Conservation (phyloP, 2,113 vertebrate genomes). For the Atractosteus spatula region DNA sequence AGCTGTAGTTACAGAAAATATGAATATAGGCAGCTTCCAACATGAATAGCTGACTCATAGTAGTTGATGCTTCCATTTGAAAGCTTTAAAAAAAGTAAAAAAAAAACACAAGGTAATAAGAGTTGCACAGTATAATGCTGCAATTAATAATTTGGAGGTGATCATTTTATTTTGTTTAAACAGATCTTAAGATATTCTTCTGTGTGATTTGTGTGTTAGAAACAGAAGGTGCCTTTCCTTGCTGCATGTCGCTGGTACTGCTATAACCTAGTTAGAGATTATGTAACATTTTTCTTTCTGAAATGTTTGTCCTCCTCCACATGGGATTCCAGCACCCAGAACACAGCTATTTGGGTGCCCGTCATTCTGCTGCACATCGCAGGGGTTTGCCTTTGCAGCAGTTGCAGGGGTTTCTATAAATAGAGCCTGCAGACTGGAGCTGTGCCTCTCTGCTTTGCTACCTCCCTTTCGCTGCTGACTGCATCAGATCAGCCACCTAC, state of each 20-base stretch:
- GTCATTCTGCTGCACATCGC: neutral
- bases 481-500: neutral
- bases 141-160: too few relatives aligned
- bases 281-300: neutral
- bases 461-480: neutral
- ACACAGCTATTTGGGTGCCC: neutral
- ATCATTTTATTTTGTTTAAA: too few relatives aligned
- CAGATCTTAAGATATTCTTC: too few relatives aligned
- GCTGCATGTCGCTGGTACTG: neutral
- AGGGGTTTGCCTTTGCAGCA: neutral
- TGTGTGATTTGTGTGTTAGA: neutral
- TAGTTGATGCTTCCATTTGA: too few relatives aligned
- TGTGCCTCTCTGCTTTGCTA: slow-evolving; percentile 11
- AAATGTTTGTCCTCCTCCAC: slow-evolving; percentile 1
- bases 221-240: neutral
- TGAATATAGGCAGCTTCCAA: too few relatives aligned
- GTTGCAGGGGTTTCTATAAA: slow-evolving; percentile 41
- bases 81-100: too few relatives aligned
- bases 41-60: too few relatives aligned
- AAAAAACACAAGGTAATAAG: too few relatives aligned
- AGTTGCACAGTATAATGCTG: too few relatives aligned
- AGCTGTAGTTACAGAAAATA: too few relatives aligned
- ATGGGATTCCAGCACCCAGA: neutral
- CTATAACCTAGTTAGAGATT: neutral
- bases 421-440: slow-evolving; percentile 20